phyloP scores from a whole-genome alignment of 2,888 invertebrate genomes.

The Tipula helvola region DNA sequence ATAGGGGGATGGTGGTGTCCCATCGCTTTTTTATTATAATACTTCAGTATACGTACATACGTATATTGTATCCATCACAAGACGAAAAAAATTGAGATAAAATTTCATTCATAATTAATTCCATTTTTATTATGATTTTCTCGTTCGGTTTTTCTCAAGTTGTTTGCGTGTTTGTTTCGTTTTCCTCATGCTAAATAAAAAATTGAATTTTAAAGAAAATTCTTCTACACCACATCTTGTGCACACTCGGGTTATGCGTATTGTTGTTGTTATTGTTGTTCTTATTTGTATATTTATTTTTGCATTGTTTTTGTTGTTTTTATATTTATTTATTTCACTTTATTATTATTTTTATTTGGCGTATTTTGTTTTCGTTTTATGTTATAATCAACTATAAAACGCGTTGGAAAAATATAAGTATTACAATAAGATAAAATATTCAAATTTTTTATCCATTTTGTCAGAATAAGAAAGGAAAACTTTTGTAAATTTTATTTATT shows the following conservation, averaged over 20 bases:
- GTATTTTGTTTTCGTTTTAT: background rate
- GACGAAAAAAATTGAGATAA: background rate
- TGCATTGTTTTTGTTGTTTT: background rate
- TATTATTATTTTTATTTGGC: background rate
- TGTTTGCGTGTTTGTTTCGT: background rate
- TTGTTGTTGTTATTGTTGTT: background rate
- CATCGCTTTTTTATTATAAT: background rate
- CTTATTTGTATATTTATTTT: background rate
- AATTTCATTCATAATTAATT: constrained; percentile 4
- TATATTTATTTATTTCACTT: background rate
- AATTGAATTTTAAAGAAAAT: background rate
- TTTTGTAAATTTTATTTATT: background rate
- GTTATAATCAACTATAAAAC: background rate
- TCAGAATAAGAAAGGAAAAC: background rate
- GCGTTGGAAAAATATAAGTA: background rate
- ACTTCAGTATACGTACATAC: background rate
- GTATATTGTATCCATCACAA: background rate
- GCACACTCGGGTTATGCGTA: background rate
- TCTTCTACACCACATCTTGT: background rate
- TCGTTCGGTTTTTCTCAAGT: background rate
- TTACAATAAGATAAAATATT: background rate
- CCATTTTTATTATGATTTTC: background rate
- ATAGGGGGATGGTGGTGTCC: background rate
- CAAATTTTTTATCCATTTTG: background rate
- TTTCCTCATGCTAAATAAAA: background rate